These are phyloP conservation scores for Xenopus laevis DNA, from an alignment of 2,113 vertebrate genomes.

Conservation along the genomic window DNA sequence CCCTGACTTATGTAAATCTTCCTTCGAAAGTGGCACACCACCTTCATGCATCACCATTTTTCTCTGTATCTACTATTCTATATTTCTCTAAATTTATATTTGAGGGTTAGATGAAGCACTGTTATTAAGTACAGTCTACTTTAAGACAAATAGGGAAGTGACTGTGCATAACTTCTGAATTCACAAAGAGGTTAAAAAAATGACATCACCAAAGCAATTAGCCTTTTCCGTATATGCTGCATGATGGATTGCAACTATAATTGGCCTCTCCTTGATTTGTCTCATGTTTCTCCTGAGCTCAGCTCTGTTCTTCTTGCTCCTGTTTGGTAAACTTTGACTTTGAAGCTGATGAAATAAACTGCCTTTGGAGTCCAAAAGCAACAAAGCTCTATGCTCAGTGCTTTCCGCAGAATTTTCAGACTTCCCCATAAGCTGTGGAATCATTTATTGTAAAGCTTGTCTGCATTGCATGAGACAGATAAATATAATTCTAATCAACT, in stretches of 20 bases:
- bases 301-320: not conserved
- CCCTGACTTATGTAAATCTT: too few species aligned
- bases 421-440: not conserved
- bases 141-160: too few species aligned
- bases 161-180: too few species aligned
- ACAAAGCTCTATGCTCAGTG: not conserved
- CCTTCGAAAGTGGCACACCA: too few species aligned
- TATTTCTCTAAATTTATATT: too few species aligned
- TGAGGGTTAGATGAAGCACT: too few species aligned
- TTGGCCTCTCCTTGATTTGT: not conserved
- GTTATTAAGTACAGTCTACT: too few species aligned
- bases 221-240: not conserved
- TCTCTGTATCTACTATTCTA: too few species aligned
- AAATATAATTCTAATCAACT: constrained; percentile 4
- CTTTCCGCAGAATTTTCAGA: not conserved
- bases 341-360: constrained; percentile 1
- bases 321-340: not conserved
- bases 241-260: not conserved
- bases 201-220: not conserved
- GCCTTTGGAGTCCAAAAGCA: not conserved
- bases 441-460: not conserved
- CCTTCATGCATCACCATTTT: too few species aligned
- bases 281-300: not conserved
- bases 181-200: not conserved
- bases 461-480: not conserved